phyloP scores from a whole-genome alignment of 2,113 vertebrate species.

The Hyperopisus bebe region DNA sequence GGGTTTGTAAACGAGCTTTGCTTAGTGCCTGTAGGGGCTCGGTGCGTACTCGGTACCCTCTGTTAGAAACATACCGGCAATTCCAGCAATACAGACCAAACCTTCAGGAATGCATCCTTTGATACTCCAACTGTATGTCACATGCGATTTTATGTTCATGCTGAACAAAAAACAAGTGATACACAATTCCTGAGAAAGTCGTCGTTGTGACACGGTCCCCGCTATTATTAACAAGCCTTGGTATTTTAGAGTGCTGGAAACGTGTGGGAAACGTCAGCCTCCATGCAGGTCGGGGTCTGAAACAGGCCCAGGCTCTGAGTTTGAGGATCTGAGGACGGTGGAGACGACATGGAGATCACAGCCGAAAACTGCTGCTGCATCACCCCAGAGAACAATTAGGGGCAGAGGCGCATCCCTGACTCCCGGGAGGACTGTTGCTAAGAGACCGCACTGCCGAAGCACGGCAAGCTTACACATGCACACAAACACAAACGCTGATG shows the following conservation, averaged over 20 bases:
- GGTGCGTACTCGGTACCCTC: background rate
- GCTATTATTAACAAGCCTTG: background rate
- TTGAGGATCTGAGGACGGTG: background rate
- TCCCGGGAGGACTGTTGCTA: conserved; percentile 16
- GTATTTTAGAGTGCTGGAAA: background rate
- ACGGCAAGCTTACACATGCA: background rate
- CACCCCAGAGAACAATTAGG: conserved; percentile 24
- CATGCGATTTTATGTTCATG: background rate
- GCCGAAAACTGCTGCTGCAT: background rate
- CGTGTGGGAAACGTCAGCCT: background rate
- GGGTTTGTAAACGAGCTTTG: background rate
- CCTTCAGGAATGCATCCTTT: background rate
- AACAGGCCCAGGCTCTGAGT: background rate
- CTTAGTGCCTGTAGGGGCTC: background rate
- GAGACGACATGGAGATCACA: background rate
- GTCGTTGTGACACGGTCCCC: background rate
- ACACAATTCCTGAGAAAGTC: background rate
- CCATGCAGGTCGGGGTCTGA: background rate
- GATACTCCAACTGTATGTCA: background rate
- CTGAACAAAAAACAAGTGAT: background rate
- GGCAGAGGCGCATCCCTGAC: background rate
- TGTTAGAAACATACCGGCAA: background rate
- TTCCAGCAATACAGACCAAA: background rate
- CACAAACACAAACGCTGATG: background rate
- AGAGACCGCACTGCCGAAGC: background rate